Percentiles rank a stretch among this genome's conserved stretches.
These are phyloP conservation scores for Scomberomorus guttatus DNA, from an alignment of 2,797 vertebrate genomes.

Conservation along the genomic window DNA sequence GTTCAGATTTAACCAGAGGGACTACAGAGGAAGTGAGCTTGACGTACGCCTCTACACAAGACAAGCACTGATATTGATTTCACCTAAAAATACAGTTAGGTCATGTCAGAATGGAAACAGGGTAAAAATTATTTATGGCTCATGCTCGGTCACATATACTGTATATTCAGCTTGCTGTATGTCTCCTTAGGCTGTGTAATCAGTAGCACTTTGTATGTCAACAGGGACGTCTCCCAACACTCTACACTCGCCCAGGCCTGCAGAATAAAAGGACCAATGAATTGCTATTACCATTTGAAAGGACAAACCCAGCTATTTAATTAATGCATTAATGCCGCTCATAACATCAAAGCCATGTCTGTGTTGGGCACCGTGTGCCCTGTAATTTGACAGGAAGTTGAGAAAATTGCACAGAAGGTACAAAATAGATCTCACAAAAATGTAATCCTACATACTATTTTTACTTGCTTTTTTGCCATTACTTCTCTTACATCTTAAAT, in stretches of 20 bases:
- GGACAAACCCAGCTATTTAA: slow-evolving; percentile 26
- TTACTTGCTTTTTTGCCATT: no score
- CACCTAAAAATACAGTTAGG: slow-evolving; percentile 6
- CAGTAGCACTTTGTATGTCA: slow-evolving; percentile 29
- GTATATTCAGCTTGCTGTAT: not conserved
- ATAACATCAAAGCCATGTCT: slow-evolving; percentile 37
- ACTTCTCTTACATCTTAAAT: no score
- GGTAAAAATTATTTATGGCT: not conserved
- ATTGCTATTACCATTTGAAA: slow-evolving; percentile 51
- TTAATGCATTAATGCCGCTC: slow-evolving; percentile 9
- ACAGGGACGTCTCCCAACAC: slow-evolving; percentile 9
- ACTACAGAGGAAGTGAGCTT: not conserved
- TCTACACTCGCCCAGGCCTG: not conserved
- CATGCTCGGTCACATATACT: not conserved
- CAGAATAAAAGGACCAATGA: slow-evolving; percentile 17
- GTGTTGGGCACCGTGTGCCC: not conserved
- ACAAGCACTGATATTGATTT: slow-evolving; percentile 4
- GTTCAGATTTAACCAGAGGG: not conserved
- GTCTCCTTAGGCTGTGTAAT: slow-evolving; percentile 1
- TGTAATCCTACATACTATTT: not conserved
- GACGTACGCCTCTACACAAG: not conserved
- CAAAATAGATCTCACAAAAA: not conserved
- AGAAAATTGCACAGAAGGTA: not conserved
- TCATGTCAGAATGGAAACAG: not conserved
- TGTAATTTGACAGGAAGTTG: not conserved